Evolutionary conservation across 2,888 invertebrate species (phyloP).

Genomic region (Timema cristinae): DNA sequence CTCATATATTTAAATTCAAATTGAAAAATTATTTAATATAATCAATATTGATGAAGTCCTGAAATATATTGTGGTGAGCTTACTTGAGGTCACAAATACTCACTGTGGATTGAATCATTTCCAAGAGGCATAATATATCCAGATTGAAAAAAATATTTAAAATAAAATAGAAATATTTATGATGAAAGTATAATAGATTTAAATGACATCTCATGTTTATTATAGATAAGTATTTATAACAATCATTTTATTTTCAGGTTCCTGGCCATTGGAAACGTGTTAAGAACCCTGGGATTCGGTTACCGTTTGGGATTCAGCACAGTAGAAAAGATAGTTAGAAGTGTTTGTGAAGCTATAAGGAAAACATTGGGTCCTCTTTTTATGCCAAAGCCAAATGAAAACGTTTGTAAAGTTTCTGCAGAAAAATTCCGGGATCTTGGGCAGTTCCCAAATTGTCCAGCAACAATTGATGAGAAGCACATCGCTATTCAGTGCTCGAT

Average conservation of each 20-base stretch:
- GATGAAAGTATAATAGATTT: no score
- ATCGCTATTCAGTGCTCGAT: slow-evolving; percentile 38
- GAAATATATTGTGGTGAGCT: no score
- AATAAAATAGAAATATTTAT: no score
- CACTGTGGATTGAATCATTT: no score
- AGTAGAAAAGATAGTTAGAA: not conserved
- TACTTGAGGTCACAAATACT: no score
- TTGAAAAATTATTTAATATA: no score
- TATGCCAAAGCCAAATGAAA: slow-evolving; percentile 27
- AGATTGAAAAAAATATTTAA: no score
- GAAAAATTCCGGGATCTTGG: slow-evolving; percentile 36
- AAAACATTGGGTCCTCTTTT: not conserved
- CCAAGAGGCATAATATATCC: no score
- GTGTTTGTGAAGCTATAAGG: not conserved
- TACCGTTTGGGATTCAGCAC: slow-evolving; percentile 8
- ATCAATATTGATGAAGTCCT: no score
- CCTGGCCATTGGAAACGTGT: not conserved
- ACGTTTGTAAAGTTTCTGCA: slow-evolving; percentile 37
- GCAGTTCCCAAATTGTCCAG: slow-evolving; percentile 40
- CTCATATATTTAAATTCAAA: no score
- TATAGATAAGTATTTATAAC: no score
- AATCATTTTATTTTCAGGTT: not conserved
- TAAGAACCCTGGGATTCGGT: not conserved
- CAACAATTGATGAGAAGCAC: slow-evolving; percentile 40
- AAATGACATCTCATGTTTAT: no score